Percentiles rank a stretch among this genome's conserved stretches.
These are phyloP conservation scores for Oriolus oriolus DNA, from an alignment of 2,113 vertebrate species.

Conservation along the genomic window DNA sequence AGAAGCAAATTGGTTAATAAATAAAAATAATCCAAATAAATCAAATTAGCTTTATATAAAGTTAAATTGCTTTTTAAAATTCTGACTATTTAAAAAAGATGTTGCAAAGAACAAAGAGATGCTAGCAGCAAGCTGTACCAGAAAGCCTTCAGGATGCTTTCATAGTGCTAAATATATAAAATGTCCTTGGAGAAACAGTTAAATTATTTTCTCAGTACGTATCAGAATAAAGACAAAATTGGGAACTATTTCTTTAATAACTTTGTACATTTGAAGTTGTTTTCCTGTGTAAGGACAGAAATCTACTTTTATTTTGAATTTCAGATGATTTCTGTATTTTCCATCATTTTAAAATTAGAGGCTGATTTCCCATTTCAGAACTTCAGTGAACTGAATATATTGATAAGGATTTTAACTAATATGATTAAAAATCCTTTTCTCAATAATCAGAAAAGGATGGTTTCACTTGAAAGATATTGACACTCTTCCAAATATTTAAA, in stretches of 20 bases:
- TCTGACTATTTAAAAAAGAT: background rate
- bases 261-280: background rate
- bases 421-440: background rate
- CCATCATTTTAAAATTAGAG: background rate
- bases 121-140: background rate
- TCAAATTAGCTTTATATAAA: conserved; percentile 24
- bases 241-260: background rate
- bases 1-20: conserved; percentile 38
- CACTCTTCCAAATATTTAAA: background rate
- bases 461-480: background rate
- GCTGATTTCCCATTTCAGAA: background rate
- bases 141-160: background rate
- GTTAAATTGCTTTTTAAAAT: conserved; percentile 9
- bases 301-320: background rate
- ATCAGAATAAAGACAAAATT: background rate
- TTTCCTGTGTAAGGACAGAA: background rate
- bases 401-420: background rate
- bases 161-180: background rate
- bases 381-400: background rate
- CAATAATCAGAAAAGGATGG: background rate
- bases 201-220: background rate
- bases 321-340: background rate
- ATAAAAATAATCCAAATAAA: conserved; percentile 44
- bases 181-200: background rate
- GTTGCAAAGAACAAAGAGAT: background rate